Conservation (phyloP, 2,888 invertebrate genomes). For the Pristionchus arcanus region DNA sequence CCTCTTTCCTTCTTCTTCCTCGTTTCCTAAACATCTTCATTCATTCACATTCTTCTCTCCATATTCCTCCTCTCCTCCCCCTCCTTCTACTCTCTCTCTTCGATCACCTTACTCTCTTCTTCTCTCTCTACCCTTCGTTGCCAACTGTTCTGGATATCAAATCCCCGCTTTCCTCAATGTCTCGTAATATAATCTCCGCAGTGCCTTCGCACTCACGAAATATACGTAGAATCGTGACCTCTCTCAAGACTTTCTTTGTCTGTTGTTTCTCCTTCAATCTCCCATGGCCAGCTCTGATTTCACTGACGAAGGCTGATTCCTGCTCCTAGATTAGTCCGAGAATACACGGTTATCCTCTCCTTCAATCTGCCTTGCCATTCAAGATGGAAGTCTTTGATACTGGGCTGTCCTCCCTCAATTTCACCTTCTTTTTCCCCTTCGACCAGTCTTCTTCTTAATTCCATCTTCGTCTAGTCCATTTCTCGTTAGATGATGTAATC, state of each 20-base stretch:
- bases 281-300: conserved; percentile 12
- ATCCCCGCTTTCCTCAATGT: neutral
- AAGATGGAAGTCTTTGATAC: conserved; percentile 47
- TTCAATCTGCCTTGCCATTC: conserved; percentile 36
- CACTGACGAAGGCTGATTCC: conserved; percentile 33
- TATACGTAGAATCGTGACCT: conserved; percentile 35
- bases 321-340: conserved; percentile 4
- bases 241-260: conserved; percentile 1
- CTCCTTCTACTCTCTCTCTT: neutral
- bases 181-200: conserved; percentile 39
- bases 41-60: conserved; percentile 27
- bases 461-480: conserved; percentile 25
- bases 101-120: neutral
- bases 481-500: conserved; percentile 42
- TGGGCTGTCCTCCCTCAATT: neutral
- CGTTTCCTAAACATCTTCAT: neutral
- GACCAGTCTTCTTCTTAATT: neutral
- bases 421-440: conserved; percentile 15
- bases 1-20: conserved; percentile 42
- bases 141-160: conserved; percentile 52
- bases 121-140: neutral
- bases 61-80: neutral
- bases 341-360: conserved; percentile 40
- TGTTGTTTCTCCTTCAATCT: neutral
- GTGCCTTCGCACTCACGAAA: conserved; percentile 43